Evolutionary conservation across 2,113 vertebrate species (phyloP).

Genomic region (Otolemur garnettii): DNA sequence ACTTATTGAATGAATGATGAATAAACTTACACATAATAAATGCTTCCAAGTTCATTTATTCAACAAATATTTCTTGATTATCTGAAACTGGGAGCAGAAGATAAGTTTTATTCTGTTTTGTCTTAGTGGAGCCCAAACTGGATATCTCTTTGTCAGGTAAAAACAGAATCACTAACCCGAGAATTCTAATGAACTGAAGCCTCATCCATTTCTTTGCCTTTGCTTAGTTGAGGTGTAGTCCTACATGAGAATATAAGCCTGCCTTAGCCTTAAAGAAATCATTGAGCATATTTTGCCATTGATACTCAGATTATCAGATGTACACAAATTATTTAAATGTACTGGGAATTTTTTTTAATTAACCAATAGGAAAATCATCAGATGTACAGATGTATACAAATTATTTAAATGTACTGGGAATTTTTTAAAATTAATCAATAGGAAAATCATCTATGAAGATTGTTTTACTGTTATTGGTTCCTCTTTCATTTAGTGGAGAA

Average conservation of each 20-base stretch:
- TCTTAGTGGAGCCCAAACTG: not conserved
- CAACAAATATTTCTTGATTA: not conserved
- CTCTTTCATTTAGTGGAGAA: slow-evolving; percentile 39
- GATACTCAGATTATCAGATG: not conserved
- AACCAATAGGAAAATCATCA: not conserved
- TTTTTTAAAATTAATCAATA: not conserved
- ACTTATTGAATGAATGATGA: not conserved
- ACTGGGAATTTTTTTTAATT: not conserved
- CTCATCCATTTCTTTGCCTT: not conserved
- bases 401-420: slow-evolving; percentile 5
- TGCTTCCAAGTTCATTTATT: slow-evolving; percentile 12
- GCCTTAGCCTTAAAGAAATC: not conserved
- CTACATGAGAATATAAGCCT: not conserved
- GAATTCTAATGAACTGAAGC: slow-evolving; percentile 13
- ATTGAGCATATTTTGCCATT: not conserved
- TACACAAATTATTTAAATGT: slow-evolving; percentile 22
- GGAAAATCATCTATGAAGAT: not conserved
- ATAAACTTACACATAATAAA: not conserved
- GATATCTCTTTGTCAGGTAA: not conserved
- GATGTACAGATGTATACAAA: not conserved
- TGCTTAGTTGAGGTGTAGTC: not conserved
- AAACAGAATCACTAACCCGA: not conserved
- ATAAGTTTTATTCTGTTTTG: slow-evolving; percentile 51
- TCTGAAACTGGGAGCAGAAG: not conserved
- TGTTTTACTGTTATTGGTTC: not conserved